Conservation (phyloP, 2,797 vertebrate species). For the Lagorchestes hirsutus region DNA sequence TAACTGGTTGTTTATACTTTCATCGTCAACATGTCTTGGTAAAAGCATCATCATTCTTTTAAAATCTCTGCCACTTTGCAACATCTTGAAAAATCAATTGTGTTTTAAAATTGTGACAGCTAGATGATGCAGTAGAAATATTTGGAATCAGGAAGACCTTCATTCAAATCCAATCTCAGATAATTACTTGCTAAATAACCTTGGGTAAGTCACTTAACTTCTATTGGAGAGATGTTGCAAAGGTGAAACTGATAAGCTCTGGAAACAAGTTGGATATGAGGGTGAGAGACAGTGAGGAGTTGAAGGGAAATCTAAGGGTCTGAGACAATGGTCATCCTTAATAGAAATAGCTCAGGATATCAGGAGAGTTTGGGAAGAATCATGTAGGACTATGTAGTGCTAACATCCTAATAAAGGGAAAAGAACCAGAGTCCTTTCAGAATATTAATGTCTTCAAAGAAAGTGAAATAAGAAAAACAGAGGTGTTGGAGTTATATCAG, state of each 20-base stretch:
- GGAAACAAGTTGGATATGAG: not conserved
- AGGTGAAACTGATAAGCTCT: not conserved
- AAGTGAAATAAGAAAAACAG: not conserved
- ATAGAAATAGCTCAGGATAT: not conserved
- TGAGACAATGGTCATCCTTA: not conserved
- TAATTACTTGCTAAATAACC: not conserved
- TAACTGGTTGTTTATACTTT: not conserved
- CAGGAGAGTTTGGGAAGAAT: not conserved
- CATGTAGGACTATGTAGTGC: not conserved
- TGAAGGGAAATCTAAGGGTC: not conserved
- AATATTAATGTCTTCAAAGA: not conserved
- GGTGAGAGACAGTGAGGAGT: not conserved
- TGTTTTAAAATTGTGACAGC: not conserved
- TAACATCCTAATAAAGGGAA: not conserved
- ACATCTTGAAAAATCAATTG: not conserved
- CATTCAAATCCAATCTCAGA: not conserved
- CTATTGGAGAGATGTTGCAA: not conserved
- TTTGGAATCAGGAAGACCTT: not conserved
- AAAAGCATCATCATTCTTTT: not conserved
- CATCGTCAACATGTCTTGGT: not conserved
- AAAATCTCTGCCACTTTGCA: not conserved
- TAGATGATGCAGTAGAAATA: not conserved
- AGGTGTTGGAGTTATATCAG: not conserved
- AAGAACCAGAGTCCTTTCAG: not conserved
- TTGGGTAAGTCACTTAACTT: not conserved